Percentiles rank a stretch among this genome's conserved stretches.
phyloP scores from a whole-genome alignment of 2,888 invertebrate species.

The Julus scandinavius region DNA sequence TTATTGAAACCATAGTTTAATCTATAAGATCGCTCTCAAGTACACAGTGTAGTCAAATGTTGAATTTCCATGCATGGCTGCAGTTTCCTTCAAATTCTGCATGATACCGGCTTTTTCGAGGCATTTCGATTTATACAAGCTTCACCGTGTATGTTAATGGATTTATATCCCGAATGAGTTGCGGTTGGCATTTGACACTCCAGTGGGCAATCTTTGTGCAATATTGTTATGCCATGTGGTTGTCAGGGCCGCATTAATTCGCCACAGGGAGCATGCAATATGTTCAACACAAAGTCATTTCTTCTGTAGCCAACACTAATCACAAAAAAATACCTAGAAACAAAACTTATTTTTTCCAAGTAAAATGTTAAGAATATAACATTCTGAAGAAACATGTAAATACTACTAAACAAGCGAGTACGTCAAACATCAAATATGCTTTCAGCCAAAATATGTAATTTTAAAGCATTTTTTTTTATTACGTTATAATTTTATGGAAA shows the following conservation, averaged over 20 bases:
- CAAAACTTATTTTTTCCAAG: not conserved
- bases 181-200: slow-evolving; percentile 25
- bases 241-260: slow-evolving; percentile 5
- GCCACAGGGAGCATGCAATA: slow-evolving; percentile 26
- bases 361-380: no score
- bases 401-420: no score
- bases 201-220: slow-evolving; percentile 10
- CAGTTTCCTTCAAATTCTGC: not conserved
- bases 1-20: no score
- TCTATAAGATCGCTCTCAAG: no score
- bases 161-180: slow-evolving; percentile 6
- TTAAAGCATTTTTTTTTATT: not conserved
- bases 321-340: not conserved
- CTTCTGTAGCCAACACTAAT: not conserved
- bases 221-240: slow-evolving; percentile 17
- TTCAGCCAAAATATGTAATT: not conserved
- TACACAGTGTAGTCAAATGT: no score
- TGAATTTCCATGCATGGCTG: not conserved
- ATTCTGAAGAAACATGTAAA: no score
- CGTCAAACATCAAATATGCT: no score
- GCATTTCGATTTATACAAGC: not conserved
- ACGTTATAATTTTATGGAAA: not conserved
- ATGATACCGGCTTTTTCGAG: not conserved
- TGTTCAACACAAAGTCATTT: slow-evolving; percentile 8
- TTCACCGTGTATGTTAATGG: slow-evolving; percentile 9